These are phyloP conservation scores for Drosophila carrolli DNA, from an alignment of 1,140 invertebrate species.

Conservation along the genomic window DNA sequence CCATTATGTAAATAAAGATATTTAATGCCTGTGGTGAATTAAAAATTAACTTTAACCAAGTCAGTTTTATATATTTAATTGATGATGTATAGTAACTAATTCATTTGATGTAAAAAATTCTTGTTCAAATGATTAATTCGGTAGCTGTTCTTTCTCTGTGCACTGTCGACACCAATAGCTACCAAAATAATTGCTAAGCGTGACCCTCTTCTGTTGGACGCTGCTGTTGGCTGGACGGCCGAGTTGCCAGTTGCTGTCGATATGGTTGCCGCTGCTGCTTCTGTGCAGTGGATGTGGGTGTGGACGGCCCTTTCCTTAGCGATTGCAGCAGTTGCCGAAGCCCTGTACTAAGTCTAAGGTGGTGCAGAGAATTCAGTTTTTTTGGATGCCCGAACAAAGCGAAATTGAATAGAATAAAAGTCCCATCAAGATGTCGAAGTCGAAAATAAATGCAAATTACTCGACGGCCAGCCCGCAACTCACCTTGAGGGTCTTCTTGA, in stretches of 20 bases:
- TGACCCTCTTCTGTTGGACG: slow-evolving; percentile 45
- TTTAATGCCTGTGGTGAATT: too few relatives aligned
- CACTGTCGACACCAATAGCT: slow-evolving; percentile 50
- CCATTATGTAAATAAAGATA: too few relatives aligned
- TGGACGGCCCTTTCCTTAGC: slow-evolving; percentile 32
- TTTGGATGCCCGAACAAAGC: slow-evolving; percentile 56
- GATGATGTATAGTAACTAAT: too few relatives aligned
- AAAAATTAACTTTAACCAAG: too few relatives aligned
- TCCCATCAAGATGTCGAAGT: slow-evolving; percentile 41
- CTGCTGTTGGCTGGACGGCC: slow-evolving; percentile 24
- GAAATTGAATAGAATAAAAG: slow-evolving; percentile 77
- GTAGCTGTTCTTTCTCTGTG: slow-evolving; percentile 11
- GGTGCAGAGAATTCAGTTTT: slow-evolving; percentile 37
- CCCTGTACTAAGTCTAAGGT: slow-evolving; percentile 67
- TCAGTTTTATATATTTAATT: too few relatives aligned
- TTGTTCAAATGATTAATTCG: neutral
- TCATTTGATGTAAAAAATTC: neutral
- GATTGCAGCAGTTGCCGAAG: slow-evolving; percentile 54
- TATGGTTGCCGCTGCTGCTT: slow-evolving; percentile 32
- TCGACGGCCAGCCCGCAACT: slow-evolving; percentile 84
- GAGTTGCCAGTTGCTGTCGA: slow-evolving; percentile 26
- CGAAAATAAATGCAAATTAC: slow-evolving; percentile 85
- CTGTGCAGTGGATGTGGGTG: slow-evolving; percentile 31
- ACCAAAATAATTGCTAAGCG: slow-evolving; percentile 57
- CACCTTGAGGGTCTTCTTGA: slow-evolving; percentile 95